Conservation (phyloP, 1,140 invertebrate genomes). For the Cepaea nemoralis region DNA sequence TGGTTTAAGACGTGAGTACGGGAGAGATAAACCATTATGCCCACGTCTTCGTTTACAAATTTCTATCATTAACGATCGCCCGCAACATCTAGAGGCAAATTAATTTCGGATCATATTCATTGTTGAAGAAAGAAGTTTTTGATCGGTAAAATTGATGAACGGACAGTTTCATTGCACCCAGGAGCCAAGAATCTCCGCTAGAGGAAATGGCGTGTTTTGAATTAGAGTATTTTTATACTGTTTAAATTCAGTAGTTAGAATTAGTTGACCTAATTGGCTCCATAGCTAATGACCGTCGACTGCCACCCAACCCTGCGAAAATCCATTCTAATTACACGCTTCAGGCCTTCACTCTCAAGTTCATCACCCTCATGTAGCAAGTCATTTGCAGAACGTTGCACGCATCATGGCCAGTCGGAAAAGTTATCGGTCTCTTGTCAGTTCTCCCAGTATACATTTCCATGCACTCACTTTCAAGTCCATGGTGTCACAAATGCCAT, state of each 20-base stretch:
- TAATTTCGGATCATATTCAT: conserved; percentile 28
- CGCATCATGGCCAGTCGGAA: no score
- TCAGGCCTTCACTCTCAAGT: no score
- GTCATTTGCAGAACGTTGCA: no score
- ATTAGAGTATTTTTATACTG: conserved; percentile 17
- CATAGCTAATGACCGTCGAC: background rate
- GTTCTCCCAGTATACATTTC: no score
- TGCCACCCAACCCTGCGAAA: no score
- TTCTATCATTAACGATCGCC: conserved; percentile 34
- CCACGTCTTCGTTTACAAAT: conserved; percentile 32
- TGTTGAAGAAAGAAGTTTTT: conserved; percentile 28
- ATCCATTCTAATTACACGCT: no score
- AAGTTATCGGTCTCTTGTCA: no score
- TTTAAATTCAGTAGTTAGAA: background rate
- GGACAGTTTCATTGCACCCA: background rate
- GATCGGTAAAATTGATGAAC: conserved; percentile 33
- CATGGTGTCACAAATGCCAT: no score
- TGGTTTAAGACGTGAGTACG: background rate
- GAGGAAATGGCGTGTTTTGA: conserved; percentile 34
- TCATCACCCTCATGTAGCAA: no score
- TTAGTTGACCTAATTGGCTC: conserved; percentile 30
- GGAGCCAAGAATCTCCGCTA: background rate
- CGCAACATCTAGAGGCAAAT: conserved; percentile 25
- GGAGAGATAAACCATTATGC: conserved; percentile 1
- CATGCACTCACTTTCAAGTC: no score